phyloP scores from a whole-genome alignment of 2,797 vertebrate genomes.

The Chelonia mydas region DNA sequence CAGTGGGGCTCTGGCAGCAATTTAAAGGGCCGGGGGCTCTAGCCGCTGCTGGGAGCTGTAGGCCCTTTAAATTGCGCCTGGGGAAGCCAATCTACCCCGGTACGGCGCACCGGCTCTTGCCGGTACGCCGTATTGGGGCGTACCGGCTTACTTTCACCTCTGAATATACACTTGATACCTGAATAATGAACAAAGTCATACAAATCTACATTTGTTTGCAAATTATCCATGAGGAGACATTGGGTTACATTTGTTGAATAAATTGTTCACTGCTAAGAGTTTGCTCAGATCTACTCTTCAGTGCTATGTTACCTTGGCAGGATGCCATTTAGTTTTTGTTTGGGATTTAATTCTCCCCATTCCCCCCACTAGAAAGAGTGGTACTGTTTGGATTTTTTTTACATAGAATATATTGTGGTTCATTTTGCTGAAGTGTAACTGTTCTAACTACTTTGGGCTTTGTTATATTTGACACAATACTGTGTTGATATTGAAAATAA shows the following conservation, averaged over 20 bases:
- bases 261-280: background rate
- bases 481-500: background rate
- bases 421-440: background rate
- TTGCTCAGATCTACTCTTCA: background rate
- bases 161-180: background rate
- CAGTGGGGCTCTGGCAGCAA: no score
- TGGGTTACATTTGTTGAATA: background rate
- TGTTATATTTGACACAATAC: background rate
- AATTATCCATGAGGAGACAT: background rate
- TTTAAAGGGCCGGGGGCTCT: no score
- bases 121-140: no score
- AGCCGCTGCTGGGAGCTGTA: no score
- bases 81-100: no score
- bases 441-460: background rate
- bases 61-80: no score
- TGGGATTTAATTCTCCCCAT: background rate
- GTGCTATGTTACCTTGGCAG: background rate
- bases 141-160: no score
- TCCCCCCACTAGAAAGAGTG: background rate
- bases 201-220: background rate
- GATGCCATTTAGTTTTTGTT: background rate
- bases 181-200: background rate
- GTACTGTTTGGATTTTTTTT: background rate
- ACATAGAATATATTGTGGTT: fast-evolving
- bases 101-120: no score